Conservation (phyloP, 1,140 invertebrate species). For the Heliconius congener region DNA sequence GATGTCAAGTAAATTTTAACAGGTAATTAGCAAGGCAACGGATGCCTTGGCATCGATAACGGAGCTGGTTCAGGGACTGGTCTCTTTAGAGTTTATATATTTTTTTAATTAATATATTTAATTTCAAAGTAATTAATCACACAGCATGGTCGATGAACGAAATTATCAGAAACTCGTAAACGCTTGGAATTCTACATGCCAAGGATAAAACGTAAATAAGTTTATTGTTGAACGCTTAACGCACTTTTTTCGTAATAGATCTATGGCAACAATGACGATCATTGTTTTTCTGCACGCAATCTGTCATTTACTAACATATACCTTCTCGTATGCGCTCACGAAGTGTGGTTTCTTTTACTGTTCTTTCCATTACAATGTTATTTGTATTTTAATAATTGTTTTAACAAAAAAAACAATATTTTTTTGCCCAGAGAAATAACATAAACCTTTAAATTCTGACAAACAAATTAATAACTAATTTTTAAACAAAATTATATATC, state of each 20-base stretch:
- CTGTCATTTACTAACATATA: conserved; percentile 48
- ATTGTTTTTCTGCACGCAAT: conserved; percentile 68
- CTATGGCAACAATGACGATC: conserved; percentile 50
- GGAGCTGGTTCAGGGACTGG: conserved; percentile 54
- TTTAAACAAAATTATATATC: no score
- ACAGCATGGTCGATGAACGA: conserved; percentile 9
- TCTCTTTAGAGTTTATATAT: neutral
- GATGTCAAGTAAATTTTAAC: conserved; percentile 79
- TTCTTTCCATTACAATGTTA: conserved; percentile 42
- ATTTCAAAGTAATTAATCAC: neutral
- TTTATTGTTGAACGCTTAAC: conserved; percentile 40
- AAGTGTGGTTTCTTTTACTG: conserved; percentile 47
- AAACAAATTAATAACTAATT: no score
- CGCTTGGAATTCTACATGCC: conserved; percentile 20
- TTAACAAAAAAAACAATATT: neutral
- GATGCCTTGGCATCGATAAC: conserved; percentile 72
- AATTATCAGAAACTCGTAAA: conserved; percentile 12
- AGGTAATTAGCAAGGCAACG: conserved; percentile 73
- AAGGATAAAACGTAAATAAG: conserved; percentile 30
- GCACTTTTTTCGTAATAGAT: conserved; percentile 53
- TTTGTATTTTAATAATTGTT: conserved; percentile 8
- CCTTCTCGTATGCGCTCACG: conserved; percentile 31
- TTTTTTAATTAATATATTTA: neutral
- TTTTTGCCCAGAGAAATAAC: neutral
- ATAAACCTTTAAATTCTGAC: no score